Evolutionary conservation across 2,888 invertebrate genomes (phyloP).

Genomic region (Hoplodrina blanda): DNA sequence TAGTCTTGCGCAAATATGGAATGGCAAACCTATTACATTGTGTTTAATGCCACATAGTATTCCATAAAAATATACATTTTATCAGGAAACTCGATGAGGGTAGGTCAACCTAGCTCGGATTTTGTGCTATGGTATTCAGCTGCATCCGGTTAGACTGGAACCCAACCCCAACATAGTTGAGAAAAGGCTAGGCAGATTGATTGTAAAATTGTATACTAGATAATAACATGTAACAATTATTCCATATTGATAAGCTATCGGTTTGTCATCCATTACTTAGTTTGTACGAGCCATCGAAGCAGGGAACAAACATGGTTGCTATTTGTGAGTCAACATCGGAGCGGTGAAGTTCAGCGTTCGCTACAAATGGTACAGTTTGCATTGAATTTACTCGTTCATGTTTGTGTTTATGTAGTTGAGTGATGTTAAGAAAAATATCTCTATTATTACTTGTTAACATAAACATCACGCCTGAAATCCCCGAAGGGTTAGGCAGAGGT

Average conservation of each 20-base stretch:
- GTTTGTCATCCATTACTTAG: slow-evolving; percentile 47
- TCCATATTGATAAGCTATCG: slow-evolving; percentile 25
- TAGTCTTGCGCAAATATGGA: no score
- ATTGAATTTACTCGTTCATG: slow-evolving; percentile 21
- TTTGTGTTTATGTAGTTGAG: slow-evolving; percentile 25
- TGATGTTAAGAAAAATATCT: slow-evolving; percentile 12
- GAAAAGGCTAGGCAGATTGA: background rate
- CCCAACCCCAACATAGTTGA: no score
- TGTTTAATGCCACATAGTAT: no score
- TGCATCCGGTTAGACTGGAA: no score
- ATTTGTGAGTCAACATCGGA: slow-evolving; percentile 43
- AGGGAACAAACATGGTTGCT: slow-evolving; percentile 41
- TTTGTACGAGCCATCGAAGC: slow-evolving; percentile 14
- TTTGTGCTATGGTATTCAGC: no score
- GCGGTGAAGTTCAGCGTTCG: slow-evolving; percentile 35
- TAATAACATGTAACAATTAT: slow-evolving; percentile 32
- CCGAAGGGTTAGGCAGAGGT: no score
- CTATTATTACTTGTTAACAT: background rate
- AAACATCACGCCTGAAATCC: no score
- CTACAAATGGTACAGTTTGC: slow-evolving; percentile 42
- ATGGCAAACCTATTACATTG: no score
- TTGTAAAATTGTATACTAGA: background rate
- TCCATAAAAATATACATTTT: no score
- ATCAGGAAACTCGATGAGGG: no score
- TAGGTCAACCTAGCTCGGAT: no score